Evolutionary conservation across 2,113 vertebrate genomes (phyloP), one percentile per base, ranked within the genome.

Genomic region (Hepsetus odoe): DNA sequence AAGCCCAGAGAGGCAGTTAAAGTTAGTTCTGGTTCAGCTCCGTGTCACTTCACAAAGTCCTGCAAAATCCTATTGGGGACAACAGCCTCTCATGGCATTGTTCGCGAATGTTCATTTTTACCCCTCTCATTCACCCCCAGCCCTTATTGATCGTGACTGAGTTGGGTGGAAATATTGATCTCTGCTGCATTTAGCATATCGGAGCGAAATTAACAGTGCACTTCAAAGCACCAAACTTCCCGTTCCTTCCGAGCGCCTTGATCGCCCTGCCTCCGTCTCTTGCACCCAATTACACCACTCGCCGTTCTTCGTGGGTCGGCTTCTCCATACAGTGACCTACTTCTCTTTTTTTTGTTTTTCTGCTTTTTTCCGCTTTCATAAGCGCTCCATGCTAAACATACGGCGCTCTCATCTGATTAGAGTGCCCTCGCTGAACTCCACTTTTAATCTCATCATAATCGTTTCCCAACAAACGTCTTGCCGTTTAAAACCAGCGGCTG

Each of bases 1-100:
- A 26, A 59, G 51, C 51, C 33, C 33, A 22, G 11, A 7, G 30
- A 53, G 33, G 14, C 35, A 58, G 59, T 62, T 13, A 0, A 20
- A 28, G 51, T 61, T 59, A 28, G n/a, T 73, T 44, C 71, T 49
- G 26, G 42, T 49, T 74, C 58, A 74, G 28, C 49, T 62, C 30
- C 58, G 16, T 64, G 42, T 32, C 12, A 38, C 30, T 35, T 35
- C 18, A 35, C 20, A 62, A 49, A 32, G 42, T 49, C 12, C 7
- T 6, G 71, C 26, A 5, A 62, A 64, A 49, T 46, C 40, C 40
- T 28, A 40, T 35, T 14, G 24, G 8, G 51, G 51, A 64, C 22
- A 22, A 65, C 16, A 33, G 26, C 8, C 56, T 33, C 30, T 0
- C 30, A 26, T 55, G 55, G 10, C 14, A 61, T 61, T 28, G 10